Evolutionary conservation across 2,888 invertebrate genomes (phyloP).

Genomic region (Drosophila conformis): DNA sequence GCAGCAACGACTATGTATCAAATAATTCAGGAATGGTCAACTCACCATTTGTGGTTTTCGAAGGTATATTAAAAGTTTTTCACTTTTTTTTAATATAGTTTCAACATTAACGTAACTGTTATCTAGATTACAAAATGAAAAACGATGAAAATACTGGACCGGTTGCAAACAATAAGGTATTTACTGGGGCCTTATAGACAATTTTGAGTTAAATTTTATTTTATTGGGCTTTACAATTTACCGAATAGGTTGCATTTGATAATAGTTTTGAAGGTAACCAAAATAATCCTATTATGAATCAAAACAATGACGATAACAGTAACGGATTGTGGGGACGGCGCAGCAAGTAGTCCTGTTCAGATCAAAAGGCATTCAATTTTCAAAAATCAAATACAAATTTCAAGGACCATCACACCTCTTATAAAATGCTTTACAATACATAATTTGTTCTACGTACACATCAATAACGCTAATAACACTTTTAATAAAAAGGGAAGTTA

Average conservation of each 20-base stretch:
- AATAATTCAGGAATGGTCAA: neutral
- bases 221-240: neutral
- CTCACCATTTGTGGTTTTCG: conserved; percentile 29
- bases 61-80: conserved; percentile 9
- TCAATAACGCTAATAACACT: neutral
- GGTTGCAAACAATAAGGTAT: conserved; percentile 8
- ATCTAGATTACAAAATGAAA: neutral
- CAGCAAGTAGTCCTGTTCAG: neutral
- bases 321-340: conserved; percentile 29
- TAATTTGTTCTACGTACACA: neutral
- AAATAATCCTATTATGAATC: neutral
- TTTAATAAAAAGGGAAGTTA: neutral
- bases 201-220: neutral
- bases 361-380: no score
- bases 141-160: neutral
- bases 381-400: neutral
- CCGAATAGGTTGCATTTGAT: conserved; percentile 2
- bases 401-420: neutral
- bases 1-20: conserved; percentile 3
- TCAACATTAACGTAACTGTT: neutral
- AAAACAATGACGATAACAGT: neutral
- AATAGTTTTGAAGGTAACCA: neutral
- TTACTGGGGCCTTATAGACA: neutral
- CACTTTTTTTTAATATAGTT: neutral
- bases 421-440: neutral